A percentile compares a stretch with the other conserved stretches of the same genome.
These are phyloP conservation scores for Argyra leucocephala DNA, from an alignment of 2,888 invertebrate species.

Conservation along the genomic window DNA sequence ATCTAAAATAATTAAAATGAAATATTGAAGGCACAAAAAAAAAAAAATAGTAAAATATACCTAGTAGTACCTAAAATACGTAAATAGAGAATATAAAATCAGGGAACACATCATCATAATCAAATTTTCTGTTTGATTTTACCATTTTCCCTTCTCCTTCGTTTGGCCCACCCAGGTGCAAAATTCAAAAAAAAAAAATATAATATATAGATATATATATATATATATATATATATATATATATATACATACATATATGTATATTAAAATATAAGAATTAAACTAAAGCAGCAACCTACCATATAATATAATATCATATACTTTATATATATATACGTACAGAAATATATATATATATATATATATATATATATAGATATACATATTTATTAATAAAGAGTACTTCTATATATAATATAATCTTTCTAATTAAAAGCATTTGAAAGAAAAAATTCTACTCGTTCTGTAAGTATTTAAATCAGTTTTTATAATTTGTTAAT, in stretches of 20 bases:
- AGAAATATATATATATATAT: neutral
- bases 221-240: too few relatives aligned
- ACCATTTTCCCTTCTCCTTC: slow-evolving; percentile 9
- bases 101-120: slow-evolving; percentile 14
- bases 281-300: too few relatives aligned
- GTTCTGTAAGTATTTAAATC: slow-evolving; percentile 6
- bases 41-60: slow-evolving; percentile 14
- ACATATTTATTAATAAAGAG: neutral
- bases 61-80: slow-evolving; percentile 12
- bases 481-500: neutral
- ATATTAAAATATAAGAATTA: too few relatives aligned
- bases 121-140: slow-evolving; percentile 15
- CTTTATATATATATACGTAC: neutral
- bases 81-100: slow-evolving; percentile 1
- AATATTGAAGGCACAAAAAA: slow-evolving; percentile 15
- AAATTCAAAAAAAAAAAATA: slow-evolving; percentile 15
- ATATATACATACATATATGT: too few relatives aligned
- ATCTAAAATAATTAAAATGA: neutral
- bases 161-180: slow-evolving; percentile 8
- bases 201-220: too few relatives aligned
- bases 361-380: neutral
- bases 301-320: neutral
- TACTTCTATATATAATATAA: neutral
- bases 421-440: neutral
- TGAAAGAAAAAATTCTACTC: neutral